Evolutionary conservation across 2,113 vertebrate species (phyloP).

Genomic region (Geococcyx californianus): DNA sequence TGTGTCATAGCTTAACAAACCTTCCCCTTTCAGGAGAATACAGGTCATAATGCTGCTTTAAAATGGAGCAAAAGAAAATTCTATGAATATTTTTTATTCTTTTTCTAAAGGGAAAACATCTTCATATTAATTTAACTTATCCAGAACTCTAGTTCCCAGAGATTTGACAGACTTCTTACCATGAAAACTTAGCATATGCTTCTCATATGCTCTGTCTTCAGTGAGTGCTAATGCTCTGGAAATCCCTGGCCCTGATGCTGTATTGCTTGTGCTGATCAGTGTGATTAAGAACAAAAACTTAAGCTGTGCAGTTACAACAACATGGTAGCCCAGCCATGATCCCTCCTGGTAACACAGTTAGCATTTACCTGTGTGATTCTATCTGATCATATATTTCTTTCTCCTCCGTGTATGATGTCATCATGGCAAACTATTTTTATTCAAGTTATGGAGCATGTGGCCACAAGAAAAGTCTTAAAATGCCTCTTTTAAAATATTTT

Average conservation of each 20-base stretch:
- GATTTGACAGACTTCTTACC: background rate
- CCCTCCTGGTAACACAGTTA: background rate
- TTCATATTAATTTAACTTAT: background rate
- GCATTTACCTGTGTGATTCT: background rate
- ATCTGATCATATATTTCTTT: background rate
- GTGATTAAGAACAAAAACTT: constrained; percentile 33
- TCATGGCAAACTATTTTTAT: background rate
- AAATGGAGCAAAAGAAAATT: background rate
- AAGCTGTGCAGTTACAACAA: background rate
- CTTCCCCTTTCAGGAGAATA: background rate
- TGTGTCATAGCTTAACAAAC: background rate
- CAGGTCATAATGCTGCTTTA: background rate
- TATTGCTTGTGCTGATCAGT: background rate
- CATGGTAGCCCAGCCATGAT: background rate
- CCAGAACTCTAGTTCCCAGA: background rate
- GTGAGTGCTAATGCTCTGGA: background rate
- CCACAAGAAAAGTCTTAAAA: background rate
- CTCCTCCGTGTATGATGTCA: background rate
- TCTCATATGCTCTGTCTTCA: background rate
- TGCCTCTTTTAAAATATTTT: background rate
- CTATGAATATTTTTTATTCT: background rate
- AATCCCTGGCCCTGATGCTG: background rate
- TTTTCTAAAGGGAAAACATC: background rate
- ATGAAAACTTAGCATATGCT: background rate
- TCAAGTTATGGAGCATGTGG: background rate